phyloP scores from a whole-genome alignment of 2,113 vertebrate species.

The Nycticorax nycticorax region DNA sequence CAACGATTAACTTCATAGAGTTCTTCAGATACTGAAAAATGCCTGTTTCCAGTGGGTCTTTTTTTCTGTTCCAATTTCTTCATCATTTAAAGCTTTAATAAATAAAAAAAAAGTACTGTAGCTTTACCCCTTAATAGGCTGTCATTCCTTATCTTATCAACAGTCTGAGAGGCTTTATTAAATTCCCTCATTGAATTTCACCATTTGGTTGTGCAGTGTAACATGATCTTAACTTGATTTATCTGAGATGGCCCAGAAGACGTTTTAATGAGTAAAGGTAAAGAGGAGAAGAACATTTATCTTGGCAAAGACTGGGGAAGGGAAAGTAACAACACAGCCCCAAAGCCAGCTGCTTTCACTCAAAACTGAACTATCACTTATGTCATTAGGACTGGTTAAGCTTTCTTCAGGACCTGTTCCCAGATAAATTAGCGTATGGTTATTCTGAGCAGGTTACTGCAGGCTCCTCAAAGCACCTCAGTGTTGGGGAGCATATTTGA shows the following conservation, averaged over 20 bases:
- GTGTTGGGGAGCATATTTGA: neutral
- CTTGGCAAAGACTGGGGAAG: constrained; percentile 5
- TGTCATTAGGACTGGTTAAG: neutral
- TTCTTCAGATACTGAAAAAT: neutral
- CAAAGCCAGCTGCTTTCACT: constrained; percentile 34
- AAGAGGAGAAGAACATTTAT: constrained; percentile 8
- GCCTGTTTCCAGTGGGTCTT: neutral
- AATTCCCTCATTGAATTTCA: neutral
- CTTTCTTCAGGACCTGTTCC: constrained; percentile 1
- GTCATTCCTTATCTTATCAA: constrained; percentile 9
- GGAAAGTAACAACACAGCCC: neutral
- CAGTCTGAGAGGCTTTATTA: neutral
- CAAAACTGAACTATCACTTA: constrained; percentile 8
- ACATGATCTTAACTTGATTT: neutral
- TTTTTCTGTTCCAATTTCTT: neutral
- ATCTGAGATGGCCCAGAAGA: neutral
- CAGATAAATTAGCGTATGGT: neutral
- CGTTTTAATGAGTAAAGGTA: constrained; percentile 19
- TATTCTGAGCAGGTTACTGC: neutral
- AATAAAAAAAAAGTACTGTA: neutral
- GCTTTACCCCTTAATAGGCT: neutral
- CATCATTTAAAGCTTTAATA: neutral
- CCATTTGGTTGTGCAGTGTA: neutral
- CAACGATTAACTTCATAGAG: neutral
- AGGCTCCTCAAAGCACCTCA: neutral